A percentile compares a stretch with the other conserved stretches of the same genome.
These are phyloP conservation scores for Drosophila merina DNA, from an alignment of 2,888 invertebrate genomes.

Conservation along the genomic window DNA sequence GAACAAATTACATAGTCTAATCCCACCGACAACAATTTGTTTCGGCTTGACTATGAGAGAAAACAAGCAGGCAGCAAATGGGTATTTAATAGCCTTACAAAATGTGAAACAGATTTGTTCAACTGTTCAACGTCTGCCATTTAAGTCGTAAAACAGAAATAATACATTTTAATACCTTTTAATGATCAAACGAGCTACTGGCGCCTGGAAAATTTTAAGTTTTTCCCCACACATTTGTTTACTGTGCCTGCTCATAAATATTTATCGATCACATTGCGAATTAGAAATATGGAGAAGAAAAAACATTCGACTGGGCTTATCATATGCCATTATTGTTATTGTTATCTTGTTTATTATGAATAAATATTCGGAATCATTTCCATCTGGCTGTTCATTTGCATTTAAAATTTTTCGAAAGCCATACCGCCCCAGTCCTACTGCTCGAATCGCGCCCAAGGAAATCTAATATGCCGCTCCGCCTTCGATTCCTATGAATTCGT, in stretches of 20 bases:
- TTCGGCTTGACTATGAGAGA: background rate
- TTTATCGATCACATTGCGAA: constrained; percentile 48
- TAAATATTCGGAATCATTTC: constrained; percentile 47
- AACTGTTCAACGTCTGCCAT: constrained; percentile 1
- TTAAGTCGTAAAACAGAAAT: constrained; percentile 13
- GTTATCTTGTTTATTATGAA: constrained; percentile 61
- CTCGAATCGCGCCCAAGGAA: constrained; percentile 2
- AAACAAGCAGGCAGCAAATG: background rate
- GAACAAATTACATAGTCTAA: constrained; percentile 2
- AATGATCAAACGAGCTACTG: constrained; percentile 40
- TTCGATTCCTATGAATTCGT: constrained; percentile 38
- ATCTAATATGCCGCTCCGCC: constrained; percentile 26
- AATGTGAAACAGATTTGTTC: constrained; percentile 25
- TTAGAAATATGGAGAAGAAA: constrained; percentile 8
- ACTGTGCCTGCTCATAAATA: constrained; percentile 54
- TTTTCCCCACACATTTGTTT: constrained; percentile 18
- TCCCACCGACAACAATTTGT: background rate
- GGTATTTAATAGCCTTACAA: constrained; percentile 11
- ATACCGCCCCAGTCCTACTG: background rate
- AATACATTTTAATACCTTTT: constrained; percentile 42
- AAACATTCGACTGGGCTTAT: constrained; percentile 52
- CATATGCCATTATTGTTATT: constrained; percentile 62
- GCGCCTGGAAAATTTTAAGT: constrained; percentile 41
- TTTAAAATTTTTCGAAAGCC: constrained; percentile 53
- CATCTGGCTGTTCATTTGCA: constrained; percentile 54